Evolutionary conservation across 2,888 invertebrate species (phyloP), one percentile per base, ranked within the genome.

Genomic region (Toxonevra muliebris): DNA sequence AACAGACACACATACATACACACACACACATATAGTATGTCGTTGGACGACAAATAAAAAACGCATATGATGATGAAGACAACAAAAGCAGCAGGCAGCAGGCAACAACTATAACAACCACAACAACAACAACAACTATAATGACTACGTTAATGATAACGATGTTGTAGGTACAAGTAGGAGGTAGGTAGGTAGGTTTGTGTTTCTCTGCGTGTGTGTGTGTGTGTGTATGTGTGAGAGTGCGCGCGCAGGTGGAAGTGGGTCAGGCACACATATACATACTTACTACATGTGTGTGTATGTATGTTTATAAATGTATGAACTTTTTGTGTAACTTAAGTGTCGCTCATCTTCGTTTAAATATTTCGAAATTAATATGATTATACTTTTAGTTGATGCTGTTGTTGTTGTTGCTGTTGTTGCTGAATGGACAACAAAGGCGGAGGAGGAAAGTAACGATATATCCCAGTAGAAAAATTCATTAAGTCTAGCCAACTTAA

Each of bases 281-380:
- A 42, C 17, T n/a, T 30, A 3, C 9, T 8, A 13, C 10, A 45
- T 60, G 17, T 20, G 19, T 60, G 40, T 20, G 48, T n/a, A 9
- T 43, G 43, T 43, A 1, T 42, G 20, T 12, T 11, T 13, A 20
- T 13, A 50, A 41, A 12, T 12, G 15, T 55, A 19, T 40, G 48
- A 42, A 43, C 17, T 15, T 45, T 13, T 61, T 52, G 50, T 30
- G 54, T 50, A 53, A 55, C 19, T 17, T 53, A 50, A 45, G 45
- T 48, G n/a, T 13, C 41, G 52, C 63, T 13, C 45, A 15, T 19
- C 50, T 62, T 42, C 52, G 59, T 63, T 62, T 53, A 67, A 67
- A 67, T 40, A 62, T 67, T 67, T 67, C 59, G 50, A 58, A 19
- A 57, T 57, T 57, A 30, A n/a, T 57, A 20, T 57, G 43, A 13